Conservation (phyloP, 2,888 invertebrate species). For the Oligia fasciuncula region DNA sequence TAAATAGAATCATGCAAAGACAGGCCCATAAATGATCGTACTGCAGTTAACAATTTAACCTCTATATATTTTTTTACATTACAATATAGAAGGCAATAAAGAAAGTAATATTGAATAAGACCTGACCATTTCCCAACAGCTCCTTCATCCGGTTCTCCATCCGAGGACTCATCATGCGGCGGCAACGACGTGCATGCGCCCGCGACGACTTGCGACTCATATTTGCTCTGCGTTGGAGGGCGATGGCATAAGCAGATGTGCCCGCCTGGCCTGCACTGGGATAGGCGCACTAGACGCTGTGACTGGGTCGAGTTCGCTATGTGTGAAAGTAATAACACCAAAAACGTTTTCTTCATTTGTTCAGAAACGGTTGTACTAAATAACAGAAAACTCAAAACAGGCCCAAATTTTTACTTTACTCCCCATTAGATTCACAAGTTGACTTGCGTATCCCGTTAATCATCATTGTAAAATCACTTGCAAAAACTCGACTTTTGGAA, state of each 20-base stretch:
- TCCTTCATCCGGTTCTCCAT: constrained; percentile 67
- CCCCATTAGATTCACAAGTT: background rate
- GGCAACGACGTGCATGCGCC: constrained; percentile 87
- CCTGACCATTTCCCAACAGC: constrained; percentile 43
- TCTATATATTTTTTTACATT: background rate
- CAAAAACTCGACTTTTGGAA: background rate
- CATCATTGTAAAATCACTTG: background rate
- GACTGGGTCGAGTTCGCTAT: constrained; percentile 95
- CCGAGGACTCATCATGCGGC: constrained; percentile 74
- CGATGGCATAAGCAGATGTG: constrained; percentile 93
- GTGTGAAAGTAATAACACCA: constrained; percentile 87
- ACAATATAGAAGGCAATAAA: background rate
- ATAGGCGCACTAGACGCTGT: constrained; percentile 91
- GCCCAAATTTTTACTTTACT: background rate
- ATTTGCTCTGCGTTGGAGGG: constrained; percentile 93
- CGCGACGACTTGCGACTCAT: constrained; percentile 92
- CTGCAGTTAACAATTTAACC: background rate
- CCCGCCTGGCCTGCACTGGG: constrained; percentile 95
- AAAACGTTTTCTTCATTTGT: background rate
- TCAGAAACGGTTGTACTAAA: background rate
- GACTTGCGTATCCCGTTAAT: background rate
- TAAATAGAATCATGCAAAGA: background rate
- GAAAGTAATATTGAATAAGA: background rate
- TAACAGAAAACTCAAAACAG: background rate
- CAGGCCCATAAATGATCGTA: background rate